phyloP scores from a whole-genome alignment of 2,888 invertebrate genomes.

The Adelognathus sp. region DNA sequence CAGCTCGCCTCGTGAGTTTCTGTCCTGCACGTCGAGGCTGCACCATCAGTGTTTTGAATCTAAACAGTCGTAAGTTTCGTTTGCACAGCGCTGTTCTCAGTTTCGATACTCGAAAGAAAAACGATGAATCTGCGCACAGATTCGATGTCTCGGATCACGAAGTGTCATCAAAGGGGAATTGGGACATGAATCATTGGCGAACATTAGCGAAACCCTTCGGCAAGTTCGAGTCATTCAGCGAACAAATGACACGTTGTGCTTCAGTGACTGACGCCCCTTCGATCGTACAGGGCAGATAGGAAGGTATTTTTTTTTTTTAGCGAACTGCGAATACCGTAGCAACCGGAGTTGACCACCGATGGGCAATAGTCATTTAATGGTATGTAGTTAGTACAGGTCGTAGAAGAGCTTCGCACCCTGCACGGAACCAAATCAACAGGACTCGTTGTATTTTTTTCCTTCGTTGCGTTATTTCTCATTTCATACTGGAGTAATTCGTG shows the following conservation, averaged over 20 bases:
- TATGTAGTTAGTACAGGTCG: conserved; percentile 66
- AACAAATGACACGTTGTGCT: not conserved
- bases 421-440: conserved; percentile 81
- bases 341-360: conserved; percentile 35
- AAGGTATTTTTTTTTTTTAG: not conserved
- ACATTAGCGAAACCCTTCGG: conserved; percentile 17
- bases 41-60: not conserved
- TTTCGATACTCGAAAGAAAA: not conserved
- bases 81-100: not conserved
- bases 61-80: not conserved
- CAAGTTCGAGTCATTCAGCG: not conserved
- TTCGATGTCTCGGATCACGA: not conserved
- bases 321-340: conserved; percentile 5
- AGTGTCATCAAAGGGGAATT: conserved; percentile 10
- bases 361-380: conserved; percentile 53
- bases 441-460: conserved; percentile 67
- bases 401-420: conserved; percentile 78
- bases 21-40: conserved; percentile 24
- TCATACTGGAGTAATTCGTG: conserved; percentile 36
- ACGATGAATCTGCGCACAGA: not conserved
- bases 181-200: not conserved
- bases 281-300: conserved; percentile 30
- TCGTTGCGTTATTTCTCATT: conserved; percentile 37
- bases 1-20: not conserved
- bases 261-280: not conserved